These are phyloP conservation scores for Netelia fuscicornis DNA, from an alignment of 2,888 invertebrate genomes.

Conservation along the genomic window DNA sequence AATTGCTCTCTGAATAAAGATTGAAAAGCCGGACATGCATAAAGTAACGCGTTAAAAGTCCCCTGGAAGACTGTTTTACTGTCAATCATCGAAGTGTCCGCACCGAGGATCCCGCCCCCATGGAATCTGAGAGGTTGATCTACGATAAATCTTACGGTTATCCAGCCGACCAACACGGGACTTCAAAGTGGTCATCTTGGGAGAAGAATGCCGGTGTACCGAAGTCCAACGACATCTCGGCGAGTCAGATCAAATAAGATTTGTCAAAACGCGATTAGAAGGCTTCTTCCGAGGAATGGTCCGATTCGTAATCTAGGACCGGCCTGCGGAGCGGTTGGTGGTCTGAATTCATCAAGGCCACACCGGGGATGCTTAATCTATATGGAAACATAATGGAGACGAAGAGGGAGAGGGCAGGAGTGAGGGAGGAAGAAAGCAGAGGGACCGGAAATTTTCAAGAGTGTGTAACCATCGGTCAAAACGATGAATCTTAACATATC, in stretches of 20 bases:
- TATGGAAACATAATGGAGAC: background rate
- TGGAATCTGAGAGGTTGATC: constrained; percentile 3
- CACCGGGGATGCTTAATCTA: background rate
- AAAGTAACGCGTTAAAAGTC: constrained; percentile 30
- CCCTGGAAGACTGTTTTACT: background rate
- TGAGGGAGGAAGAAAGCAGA: constrained; percentile 40
- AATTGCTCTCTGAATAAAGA: constrained; percentile 59
- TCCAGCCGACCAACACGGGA: background rate
- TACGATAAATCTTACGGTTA: background rate
- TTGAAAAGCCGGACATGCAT: background rate
- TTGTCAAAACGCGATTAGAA: background rate
- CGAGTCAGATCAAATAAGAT: constrained; percentile 18
- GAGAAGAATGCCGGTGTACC: background rate
- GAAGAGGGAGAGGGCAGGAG: constrained; percentile 26
- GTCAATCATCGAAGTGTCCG: constrained; percentile 22
- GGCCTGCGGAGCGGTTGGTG: background rate
- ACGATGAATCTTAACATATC: constrained; percentile 80
- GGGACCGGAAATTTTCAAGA: constrained; percentile 45
- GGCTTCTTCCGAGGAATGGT: background rate
- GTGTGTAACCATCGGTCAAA: constrained; percentile 57
- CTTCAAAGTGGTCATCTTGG: background rate
- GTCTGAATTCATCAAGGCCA: background rate
- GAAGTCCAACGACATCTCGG: background rate
- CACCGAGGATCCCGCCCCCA: background rate
- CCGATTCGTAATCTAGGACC: background rate